Evolutionary conservation across 2,888 invertebrate species (phyloP).

Genomic region (Oscheius sp.): DNA sequence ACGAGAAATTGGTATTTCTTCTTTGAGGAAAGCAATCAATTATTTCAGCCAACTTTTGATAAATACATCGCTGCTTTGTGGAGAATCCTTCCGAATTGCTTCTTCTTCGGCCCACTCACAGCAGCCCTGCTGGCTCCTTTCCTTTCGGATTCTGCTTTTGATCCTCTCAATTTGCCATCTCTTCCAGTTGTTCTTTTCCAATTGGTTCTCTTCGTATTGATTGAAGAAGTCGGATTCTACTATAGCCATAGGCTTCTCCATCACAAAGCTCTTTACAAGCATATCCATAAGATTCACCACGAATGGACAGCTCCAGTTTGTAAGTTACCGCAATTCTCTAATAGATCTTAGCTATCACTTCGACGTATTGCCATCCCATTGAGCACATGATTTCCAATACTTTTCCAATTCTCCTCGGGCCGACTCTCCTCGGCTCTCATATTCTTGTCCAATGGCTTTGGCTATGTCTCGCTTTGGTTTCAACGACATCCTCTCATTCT

Average conservation of each 20-base stretch:
- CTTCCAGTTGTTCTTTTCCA: background rate
- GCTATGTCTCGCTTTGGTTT: constrained; percentile 79
- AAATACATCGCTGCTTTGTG: constrained; percentile 1
- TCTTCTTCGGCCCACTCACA: background rate
- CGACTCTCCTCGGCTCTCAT: constrained; percentile 75
- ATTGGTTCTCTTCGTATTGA: constrained; percentile 77
- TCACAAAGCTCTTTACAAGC: constrained; percentile 80
- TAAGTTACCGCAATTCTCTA: background rate
- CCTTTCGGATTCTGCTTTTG: background rate
- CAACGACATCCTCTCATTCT: constrained; percentile 83
- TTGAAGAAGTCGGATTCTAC: constrained; percentile 85
- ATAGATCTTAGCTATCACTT: constrained; percentile 69
- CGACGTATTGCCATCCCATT: constrained; percentile 57
- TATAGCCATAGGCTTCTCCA: constrained; percentile 83
- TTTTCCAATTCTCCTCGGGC: constrained; percentile 78
- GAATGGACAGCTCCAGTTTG: constrained; percentile 85
- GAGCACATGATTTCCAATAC: constrained; percentile 77
- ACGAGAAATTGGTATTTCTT: constrained; percentile 78
- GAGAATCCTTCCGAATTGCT: background rate
- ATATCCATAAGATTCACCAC: constrained; percentile 86
- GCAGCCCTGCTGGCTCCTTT: background rate
- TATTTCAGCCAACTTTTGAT: constrained; percentile 9
- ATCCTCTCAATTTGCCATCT: background rate
- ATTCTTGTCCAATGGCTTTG: constrained; percentile 78
- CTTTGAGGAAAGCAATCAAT: background rate